Conservation (phyloP, 2,797 vertebrate genomes). For the Emys orbicularis region DNA sequence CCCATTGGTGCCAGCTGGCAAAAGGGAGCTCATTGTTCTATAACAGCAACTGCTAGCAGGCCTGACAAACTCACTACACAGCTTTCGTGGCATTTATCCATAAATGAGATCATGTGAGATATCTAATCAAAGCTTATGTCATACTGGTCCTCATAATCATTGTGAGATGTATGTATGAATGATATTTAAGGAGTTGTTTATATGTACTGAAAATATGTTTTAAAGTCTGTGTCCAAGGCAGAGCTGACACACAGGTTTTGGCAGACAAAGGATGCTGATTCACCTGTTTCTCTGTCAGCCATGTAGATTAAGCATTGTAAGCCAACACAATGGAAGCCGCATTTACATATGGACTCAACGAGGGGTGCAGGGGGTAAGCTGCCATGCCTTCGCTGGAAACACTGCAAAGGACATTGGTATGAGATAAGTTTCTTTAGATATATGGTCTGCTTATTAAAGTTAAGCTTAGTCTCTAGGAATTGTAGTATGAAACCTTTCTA, state of each 20-base stretch:
- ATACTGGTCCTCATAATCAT: background rate
- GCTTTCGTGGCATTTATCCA: background rate
- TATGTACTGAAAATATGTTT: background rate
- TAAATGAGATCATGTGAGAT: background rate
- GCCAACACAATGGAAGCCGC: background rate
- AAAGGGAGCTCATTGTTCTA: background rate
- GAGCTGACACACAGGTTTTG: background rate
- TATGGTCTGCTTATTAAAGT: background rate
- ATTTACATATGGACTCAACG: background rate
- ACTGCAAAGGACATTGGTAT: background rate
- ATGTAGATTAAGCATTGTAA: background rate
- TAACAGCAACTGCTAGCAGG: background rate
- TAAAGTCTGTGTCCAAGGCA: background rate
- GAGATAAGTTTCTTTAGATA: background rate
- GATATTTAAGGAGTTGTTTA: background rate
- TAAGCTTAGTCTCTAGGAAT: background rate
- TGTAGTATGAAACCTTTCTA: background rate
- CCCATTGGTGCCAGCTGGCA: background rate
- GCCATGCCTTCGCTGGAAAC: background rate
- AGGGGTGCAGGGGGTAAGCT: too few species aligned
- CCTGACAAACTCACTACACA: background rate
- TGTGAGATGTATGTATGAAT: background rate
- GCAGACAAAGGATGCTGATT: background rate
- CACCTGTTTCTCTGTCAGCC: background rate
- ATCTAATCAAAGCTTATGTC: background rate